Evolutionary conservation across 2,888 invertebrate species (phyloP).

Genomic region (Tanypteryx hageni): DNA sequence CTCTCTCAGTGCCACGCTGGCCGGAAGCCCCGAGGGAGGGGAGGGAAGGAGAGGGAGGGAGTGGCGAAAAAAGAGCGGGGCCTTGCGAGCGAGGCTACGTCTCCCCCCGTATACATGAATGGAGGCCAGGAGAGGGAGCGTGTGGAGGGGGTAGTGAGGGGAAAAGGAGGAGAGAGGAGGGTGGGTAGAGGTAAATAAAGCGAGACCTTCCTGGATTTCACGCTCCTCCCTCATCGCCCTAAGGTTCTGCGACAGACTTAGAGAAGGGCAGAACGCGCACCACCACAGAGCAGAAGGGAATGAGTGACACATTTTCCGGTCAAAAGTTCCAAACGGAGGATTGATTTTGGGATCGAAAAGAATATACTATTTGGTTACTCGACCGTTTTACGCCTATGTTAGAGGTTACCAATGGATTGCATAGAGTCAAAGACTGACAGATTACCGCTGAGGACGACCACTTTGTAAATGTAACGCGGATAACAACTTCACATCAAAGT

Average conservation of each 20-base stretch:
- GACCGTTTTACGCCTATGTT: too few relatives aligned
- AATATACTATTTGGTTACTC: too few relatives aligned
- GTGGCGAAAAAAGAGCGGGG: not conserved
- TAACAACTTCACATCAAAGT: too few relatives aligned
- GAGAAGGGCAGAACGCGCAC: conserved; percentile 11
- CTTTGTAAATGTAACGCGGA: too few relatives aligned
- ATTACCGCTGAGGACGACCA: too few relatives aligned
- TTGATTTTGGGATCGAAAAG: too few relatives aligned
- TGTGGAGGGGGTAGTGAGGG: not conserved
- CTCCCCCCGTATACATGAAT: conserved; percentile 43
- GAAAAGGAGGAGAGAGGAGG: not conserved
- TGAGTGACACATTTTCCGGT: not conserved
- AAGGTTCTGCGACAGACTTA: conserved; percentile 20
- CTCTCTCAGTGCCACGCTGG: conserved; percentile 39
- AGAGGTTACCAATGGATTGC: too few relatives aligned
- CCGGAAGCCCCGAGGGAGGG: conserved; percentile 16
- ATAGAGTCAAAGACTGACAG: too few relatives aligned
- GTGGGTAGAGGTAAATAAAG: conserved; percentile 55
- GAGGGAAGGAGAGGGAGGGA: not conserved
- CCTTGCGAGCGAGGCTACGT: conserved; percentile 14
- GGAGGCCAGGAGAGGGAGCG: conserved; percentile 46
- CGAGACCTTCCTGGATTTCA: conserved; percentile 56
- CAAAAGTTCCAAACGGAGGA: not conserved
- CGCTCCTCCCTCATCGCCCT: not conserved
- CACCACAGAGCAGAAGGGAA: not conserved